Evolutionary conservation across 2,113 vertebrate genomes (phyloP), one percentile per base, ranked within the genome.

Genomic region (Melanerpes aurifrons): DNA sequence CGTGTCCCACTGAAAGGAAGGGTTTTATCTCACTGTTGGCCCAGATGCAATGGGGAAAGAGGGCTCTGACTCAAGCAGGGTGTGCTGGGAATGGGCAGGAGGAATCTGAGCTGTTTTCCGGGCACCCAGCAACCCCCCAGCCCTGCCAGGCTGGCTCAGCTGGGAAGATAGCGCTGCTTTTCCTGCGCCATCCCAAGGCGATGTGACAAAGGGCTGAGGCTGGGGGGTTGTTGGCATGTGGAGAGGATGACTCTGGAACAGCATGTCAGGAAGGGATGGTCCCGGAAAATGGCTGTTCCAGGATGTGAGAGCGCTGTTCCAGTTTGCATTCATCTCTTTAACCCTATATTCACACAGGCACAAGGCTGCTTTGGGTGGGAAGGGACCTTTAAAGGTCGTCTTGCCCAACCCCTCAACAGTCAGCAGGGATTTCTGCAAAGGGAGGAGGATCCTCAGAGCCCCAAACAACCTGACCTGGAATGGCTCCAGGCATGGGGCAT

Each of bases 41-140:
- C 61, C 32, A 2, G 8, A 37, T 26, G 12, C 59, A 67, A 53
- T 4, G 10, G 45, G 58, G 40, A 77, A 82, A 68, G 47, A 74
- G 37, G 4, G 61, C 32, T 70, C 71, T 94, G 96, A 95, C 87
- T 95, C 94, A 89, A 58, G 69, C 77, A 62, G 54, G 77, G 57
- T 45, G 85, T 74, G 73, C 75, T 97, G 96, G 87, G 90, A 29
- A 45, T 40, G 32, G 43, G 53, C n/a, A 62, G 76, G 73, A 66
- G 90, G 83, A 90, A 32, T 47, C 13, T 7, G 12, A 6, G 2
- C 7, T 54, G 32, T 78, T 79, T 59, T 25, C 68, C 9, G 6
- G 61, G 61, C 43, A 29, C 43, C 37, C 24, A 25, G 48, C 32
- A 32, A 62, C 15, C 5, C 3, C 3, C 9, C 47, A 13, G 50